These are phyloP conservation scores for Rhinogobio ventralis DNA, from an alignment of 2,797 vertebrate genomes.

Conservation along the genomic window DNA sequence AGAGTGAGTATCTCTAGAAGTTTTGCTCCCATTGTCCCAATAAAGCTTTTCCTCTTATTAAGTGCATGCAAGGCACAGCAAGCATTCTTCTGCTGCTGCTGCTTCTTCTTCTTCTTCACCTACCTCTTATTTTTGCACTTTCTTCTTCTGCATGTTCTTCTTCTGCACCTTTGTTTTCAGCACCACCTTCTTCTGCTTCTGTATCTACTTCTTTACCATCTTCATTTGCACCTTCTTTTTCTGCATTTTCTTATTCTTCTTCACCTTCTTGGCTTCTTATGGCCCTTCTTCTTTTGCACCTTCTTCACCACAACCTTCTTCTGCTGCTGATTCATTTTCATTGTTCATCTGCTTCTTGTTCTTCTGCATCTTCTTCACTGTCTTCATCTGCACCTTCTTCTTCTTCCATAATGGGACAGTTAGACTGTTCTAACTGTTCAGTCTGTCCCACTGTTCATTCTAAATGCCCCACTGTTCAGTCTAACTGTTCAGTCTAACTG, in stretches of 20 bases:
- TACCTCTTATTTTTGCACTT: background rate
- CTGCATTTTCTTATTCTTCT: background rate
- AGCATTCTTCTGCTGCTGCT: background rate
- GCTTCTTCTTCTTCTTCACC: background rate
- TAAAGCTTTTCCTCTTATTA: background rate
- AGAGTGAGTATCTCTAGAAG: constrained; percentile 88
- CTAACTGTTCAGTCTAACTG: too few relatives aligned
- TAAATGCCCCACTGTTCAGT: too few relatives aligned
- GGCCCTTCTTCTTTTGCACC: background rate
- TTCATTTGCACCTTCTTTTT: background rate
- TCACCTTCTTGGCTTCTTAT: background rate
- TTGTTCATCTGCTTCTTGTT: background rate
- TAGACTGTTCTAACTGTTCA: background rate
- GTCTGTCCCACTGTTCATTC: too few relatives aligned
- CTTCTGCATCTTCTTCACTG: background rate
- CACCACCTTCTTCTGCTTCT: background rate
- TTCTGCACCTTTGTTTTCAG: background rate
- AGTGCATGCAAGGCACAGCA: background rate
- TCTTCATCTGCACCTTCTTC: background rate
- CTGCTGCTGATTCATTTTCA: too few relatives aligned
- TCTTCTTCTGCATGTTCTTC: background rate
- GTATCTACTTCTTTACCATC: too few relatives aligned
- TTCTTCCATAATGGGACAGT: background rate
- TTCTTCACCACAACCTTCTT: too few relatives aligned
- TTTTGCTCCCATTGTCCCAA: background rate